These are phyloP conservation scores for Nematolebias whitei DNA, from an alignment of 2,113 vertebrate genomes.

Conservation along the genomic window DNA sequence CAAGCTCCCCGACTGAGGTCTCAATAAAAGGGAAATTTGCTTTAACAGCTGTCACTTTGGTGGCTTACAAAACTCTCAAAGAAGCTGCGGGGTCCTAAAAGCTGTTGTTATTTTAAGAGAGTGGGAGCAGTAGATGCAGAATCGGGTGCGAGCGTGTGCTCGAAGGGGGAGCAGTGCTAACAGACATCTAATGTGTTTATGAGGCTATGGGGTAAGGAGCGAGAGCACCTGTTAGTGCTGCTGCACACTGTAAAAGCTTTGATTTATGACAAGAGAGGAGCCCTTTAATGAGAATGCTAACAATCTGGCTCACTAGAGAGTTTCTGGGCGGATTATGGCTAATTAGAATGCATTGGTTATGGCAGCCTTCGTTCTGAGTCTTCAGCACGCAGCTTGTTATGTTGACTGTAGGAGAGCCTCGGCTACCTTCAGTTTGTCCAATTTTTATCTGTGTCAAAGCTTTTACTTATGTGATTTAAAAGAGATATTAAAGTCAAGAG, in stretches of 20 bases:
- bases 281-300: conserved; percentile 79
- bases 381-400: conserved; percentile 68
- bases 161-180: conserved; percentile 29
- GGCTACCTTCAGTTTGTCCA: conserved; percentile 61
- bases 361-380: conserved; percentile 72
- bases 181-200: conserved; percentile 71
- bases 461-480: conserved; percentile 49
- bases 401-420: conserved; percentile 62
- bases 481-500: conserved; percentile 45
- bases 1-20: conserved; percentile 59
- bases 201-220: conserved; percentile 59
- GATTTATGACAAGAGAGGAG: conserved; percentile 78
- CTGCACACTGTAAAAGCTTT: conserved; percentile 71
- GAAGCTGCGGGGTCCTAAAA: conserved; percentile 64
- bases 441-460: conserved; percentile 61
- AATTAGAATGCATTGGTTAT: conserved; percentile 81
- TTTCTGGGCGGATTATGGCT: conserved; percentile 76
- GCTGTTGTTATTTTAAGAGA: conserved; percentile 65
- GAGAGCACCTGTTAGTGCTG: conserved; percentile 69
- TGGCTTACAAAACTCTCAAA: conserved; percentile 67
- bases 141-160: background rate
- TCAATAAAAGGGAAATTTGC: conserved; percentile 73
- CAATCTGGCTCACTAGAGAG: conserved; percentile 77
- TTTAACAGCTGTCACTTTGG: conserved; percentile 75
- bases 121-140: conserved; percentile 47